Evolutionary conservation across 1,140 invertebrate species (phyloP).

Genomic region (Bombus vancouverensis): DNA sequence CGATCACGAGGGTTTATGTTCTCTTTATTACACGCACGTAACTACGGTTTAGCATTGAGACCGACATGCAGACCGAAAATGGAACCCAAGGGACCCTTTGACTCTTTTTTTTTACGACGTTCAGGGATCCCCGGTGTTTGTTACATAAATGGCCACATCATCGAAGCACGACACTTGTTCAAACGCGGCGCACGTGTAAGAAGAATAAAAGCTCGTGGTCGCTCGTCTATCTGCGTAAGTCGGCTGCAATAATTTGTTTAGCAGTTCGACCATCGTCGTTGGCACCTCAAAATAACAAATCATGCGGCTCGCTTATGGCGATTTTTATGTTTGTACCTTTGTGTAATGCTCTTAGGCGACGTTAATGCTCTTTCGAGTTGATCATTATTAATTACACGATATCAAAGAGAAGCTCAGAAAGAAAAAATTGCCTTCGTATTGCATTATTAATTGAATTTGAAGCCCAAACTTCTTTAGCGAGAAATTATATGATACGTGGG

Average conservation of each 20-base stretch:
- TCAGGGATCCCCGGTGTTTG: background rate
- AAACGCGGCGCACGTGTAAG: slow-evolving; percentile 20
- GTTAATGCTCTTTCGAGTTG: too few species aligned
- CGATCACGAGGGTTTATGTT: too few species aligned
- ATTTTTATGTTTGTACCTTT: background rate
- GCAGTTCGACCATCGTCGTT: background rate
- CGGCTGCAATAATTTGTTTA: slow-evolving; percentile 21
- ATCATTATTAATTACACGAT: background rate
- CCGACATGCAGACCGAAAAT: background rate
- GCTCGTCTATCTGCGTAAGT: background rate
- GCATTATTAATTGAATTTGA: too few species aligned
- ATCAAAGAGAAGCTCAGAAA: background rate
- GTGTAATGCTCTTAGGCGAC: background rate
- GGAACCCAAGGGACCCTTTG: background rate
- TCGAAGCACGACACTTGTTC: slow-evolving; percentile 32
- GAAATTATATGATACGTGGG: too few species aligned
- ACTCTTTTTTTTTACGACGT: slow-evolving; percentile 2
- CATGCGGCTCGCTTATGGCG: background rate
- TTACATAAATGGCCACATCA: slow-evolving; percentile 30
- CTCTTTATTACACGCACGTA: background rate
- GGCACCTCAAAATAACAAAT: background rate
- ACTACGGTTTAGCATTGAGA: background rate
- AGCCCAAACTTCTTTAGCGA: too few species aligned
- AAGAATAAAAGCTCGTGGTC: slow-evolving; percentile 21
- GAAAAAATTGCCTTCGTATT: too few species aligned